Evolutionary conservation across 2,113 vertebrate genomes (phyloP).

Genomic region (Tragelaphus scriptus): DNA sequence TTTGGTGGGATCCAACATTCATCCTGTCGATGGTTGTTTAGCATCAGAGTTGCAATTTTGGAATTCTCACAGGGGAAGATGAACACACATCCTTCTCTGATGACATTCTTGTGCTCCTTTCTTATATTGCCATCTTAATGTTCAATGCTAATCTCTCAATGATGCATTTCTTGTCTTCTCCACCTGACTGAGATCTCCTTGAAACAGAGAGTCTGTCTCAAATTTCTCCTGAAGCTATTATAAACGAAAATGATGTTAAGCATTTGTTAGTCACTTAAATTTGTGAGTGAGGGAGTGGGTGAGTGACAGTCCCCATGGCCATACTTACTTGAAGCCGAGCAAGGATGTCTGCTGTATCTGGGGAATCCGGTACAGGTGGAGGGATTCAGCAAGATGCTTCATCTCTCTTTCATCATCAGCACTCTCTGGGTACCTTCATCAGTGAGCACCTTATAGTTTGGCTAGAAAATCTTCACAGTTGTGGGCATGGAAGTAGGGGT

Average conservation of each 20-base stretch:
- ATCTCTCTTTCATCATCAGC: not conserved
- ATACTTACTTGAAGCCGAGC: not conserved
- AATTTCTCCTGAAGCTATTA: not conserved
- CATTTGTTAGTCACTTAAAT: not conserved
- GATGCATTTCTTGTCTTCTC: not conserved
- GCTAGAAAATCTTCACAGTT: not conserved
- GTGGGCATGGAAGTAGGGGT: no score
- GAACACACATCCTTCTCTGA: not conserved
- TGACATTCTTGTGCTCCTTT: not conserved
- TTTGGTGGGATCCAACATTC: not conserved
- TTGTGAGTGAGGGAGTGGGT: not conserved
- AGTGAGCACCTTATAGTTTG: not conserved
- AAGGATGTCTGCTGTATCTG: not conserved
- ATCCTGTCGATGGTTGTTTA: not conserved
- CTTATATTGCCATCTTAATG: not conserved
- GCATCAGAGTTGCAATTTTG: not conserved
- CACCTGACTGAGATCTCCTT: not conserved
- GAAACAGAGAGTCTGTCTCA: not conserved
- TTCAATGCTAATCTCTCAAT: not conserved
- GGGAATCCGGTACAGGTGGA: no score
- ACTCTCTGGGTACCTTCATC: not conserved
- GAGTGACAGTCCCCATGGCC: not conserved
- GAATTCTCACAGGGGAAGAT: not conserved
- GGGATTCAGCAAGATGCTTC: not conserved
- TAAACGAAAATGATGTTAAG: not conserved